Conservation (phyloP, 2,888 invertebrate genomes). For the Eustalomyia histrio region DNA sequence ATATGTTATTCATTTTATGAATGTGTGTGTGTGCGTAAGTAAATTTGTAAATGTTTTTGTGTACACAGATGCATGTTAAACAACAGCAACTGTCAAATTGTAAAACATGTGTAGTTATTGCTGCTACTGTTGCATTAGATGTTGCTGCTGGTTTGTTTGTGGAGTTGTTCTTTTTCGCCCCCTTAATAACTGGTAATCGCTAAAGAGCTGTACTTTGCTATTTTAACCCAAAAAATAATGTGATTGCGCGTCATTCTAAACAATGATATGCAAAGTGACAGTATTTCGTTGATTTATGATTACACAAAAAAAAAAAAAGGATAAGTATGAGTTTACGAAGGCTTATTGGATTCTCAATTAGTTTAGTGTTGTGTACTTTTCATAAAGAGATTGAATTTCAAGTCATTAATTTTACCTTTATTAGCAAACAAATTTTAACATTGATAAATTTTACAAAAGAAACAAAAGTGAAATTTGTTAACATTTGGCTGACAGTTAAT, state of each 20-base stretch:
- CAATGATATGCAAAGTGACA: not conserved
- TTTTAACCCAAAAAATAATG: slow-evolving; percentile 12
- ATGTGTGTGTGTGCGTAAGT: slow-evolving; percentile 16
- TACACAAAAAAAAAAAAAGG: too few relatives aligned
- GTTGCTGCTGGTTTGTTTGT: not conserved
- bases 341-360: not conserved
- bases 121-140: not conserved
- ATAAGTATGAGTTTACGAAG: not conserved
- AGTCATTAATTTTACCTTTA: not conserved
- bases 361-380: not conserved
- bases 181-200: not conserved
- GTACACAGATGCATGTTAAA: not conserved
- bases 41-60: not conserved
- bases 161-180: not conserved
- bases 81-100: not conserved
- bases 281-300: not conserved
- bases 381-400: not conserved
- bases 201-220: not conserved
- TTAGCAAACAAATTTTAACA: too few relatives aligned
- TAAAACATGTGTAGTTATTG: not conserved
- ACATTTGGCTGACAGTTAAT: too few relatives aligned
- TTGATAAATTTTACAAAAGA: too few relatives aligned
- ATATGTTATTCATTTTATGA: too few relatives aligned
- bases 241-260: slow-evolving; percentile 35
- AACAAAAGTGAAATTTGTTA: too few relatives aligned